phyloP scores from a whole-genome alignment of 1,140 invertebrate genomes.

The Drosophila lowei region DNA sequence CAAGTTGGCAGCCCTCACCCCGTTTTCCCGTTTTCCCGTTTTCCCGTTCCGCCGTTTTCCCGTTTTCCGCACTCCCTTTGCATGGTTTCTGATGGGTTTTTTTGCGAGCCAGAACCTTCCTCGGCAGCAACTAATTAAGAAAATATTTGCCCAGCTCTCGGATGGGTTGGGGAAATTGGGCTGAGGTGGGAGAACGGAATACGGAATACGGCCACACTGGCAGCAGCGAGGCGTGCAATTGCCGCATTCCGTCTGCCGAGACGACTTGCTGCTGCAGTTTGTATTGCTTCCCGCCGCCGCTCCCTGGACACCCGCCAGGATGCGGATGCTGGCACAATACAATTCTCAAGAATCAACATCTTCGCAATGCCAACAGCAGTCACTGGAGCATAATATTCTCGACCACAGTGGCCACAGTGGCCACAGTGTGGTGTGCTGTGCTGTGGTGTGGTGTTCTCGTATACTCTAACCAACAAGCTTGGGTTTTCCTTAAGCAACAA shows the following conservation, averaged over 20 bases:
- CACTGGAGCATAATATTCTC: conserved; percentile 31
- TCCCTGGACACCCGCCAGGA: not conserved
- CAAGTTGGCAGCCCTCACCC: conserved; percentile 23
- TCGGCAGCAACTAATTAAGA: conserved; percentile 72
- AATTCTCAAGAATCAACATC: conserved; percentile 50
- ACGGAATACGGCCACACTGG: conserved; percentile 27
- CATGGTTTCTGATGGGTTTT: not conserved
- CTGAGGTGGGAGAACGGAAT: conserved; percentile 14
- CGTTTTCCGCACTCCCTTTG: not conserved
- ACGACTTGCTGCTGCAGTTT: conserved; percentile 46
- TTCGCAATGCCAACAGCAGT: conserved; percentile 17
- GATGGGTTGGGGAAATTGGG: conserved; percentile 20
- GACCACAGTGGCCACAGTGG: conserved; percentile 10
- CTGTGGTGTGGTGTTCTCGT: conserved; percentile 2
- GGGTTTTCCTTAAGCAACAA: not conserved
- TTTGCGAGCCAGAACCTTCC: not conserved
- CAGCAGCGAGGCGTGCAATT: conserved; percentile 52
- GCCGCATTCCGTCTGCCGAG: conserved; percentile 51
- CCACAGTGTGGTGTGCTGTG: not conserved
- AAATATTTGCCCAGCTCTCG: conserved; percentile 74
- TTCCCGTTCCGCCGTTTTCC: not conserved
- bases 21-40: not conserved
- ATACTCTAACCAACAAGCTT: conserved; percentile 16
- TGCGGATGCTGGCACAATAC: conserved; percentile 28
- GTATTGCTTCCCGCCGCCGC: conserved; percentile 24